Percentiles rank a stretch among this genome's conserved stretches.
Evolutionary conservation across 2,113 vertebrate species (phyloP).

Genomic region (Neoarius graeffei): DNA sequence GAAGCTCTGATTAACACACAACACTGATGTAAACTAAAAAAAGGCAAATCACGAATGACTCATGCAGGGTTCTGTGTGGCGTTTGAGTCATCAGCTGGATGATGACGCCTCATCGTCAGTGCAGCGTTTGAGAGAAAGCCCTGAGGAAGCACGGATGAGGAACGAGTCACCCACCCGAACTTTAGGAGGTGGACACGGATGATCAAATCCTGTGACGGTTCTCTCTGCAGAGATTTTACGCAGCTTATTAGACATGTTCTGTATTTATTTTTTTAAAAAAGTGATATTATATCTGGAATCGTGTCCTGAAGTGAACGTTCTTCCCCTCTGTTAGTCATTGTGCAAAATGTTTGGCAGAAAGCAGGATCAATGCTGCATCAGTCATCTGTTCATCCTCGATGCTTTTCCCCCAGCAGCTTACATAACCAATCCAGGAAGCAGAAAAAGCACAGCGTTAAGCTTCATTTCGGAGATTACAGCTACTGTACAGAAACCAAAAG

Average conservation of each 20-base stretch:
- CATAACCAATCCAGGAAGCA: neutral
- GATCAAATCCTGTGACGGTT: slow-evolving; percentile 4
- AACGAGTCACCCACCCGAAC: neutral
- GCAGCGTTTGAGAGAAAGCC: neutral
- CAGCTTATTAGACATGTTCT: neutral
- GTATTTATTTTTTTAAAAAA: neutral
- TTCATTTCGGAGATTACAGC: neutral
- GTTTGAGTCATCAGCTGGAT: neutral
- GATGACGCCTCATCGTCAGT: neutral
- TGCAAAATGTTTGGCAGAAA: neutral
- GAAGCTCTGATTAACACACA: neutral
- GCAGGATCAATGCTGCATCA: neutral
- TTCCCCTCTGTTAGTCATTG: neutral
- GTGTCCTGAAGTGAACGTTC: neutral
- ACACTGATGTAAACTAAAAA: neutral
- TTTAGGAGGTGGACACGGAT: neutral
- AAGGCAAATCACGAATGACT: neutral
- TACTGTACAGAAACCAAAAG: neutral
- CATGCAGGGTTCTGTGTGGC: neutral
- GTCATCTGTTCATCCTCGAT: neutral
- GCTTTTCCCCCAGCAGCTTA: neutral
- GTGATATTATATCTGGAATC: neutral
- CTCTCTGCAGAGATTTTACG: neutral
- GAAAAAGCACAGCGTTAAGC: neutral
- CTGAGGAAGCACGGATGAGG: neutral